Evolutionary conservation across 2,113 vertebrate genomes (phyloP).

Genomic region (Trogon surrucura): DNA sequence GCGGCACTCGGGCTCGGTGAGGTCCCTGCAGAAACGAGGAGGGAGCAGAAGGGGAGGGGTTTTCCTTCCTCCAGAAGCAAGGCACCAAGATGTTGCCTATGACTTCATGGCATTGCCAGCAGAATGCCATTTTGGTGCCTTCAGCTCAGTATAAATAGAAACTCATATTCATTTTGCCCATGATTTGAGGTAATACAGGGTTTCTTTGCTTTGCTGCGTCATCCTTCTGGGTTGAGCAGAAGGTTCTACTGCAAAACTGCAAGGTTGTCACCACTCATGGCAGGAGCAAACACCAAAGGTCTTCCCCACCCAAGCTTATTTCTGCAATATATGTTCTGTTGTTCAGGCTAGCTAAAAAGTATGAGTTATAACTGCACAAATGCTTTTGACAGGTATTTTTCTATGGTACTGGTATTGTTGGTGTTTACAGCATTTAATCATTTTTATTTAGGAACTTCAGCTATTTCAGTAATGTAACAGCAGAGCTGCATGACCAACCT

Average conservation of each 20-base stretch:
- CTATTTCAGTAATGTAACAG: not conserved
- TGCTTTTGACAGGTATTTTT: not conserved
- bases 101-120: not conserved
- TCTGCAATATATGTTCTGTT: not conserved
- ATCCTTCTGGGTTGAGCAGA: not conserved
- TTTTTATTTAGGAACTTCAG: slow-evolving; percentile 42
- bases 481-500: not conserved
- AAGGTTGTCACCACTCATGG: not conserved
- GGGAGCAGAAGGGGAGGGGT: not conserved
- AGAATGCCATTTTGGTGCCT: not conserved
- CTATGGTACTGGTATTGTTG: not conserved
- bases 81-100: not conserved
- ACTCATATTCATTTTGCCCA: not conserved
- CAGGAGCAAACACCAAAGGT: not conserved
- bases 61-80: not conserved
- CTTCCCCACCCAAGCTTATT: not conserved
- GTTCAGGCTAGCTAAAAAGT: not conserved
- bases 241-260: not conserved
- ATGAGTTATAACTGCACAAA: not conserved
- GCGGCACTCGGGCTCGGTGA: not conserved
- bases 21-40: not conserved
- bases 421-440: not conserved
- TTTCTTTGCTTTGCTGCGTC: slow-evolving; percentile 13
- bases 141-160: not conserved
- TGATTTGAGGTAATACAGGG: not conserved